Evolutionary conservation across 2,888 invertebrate genomes (phyloP).

Genomic region (Heliconius ethilla): DNA sequence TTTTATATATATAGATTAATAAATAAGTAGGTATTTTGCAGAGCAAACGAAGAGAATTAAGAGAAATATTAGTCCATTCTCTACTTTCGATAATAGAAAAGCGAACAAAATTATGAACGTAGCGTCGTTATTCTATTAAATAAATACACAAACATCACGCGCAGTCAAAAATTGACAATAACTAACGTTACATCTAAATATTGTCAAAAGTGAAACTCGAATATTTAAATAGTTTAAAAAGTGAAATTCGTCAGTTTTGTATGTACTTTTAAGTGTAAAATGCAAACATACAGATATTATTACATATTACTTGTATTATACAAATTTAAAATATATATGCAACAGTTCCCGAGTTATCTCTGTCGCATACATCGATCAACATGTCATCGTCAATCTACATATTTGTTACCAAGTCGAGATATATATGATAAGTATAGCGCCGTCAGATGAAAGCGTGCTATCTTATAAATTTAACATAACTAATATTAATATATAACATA

Average conservation of each 20-base stretch:
- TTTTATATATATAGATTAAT: too few species aligned
- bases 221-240: slow-evolving; percentile 4
- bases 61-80: neutral
- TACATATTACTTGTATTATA: neutral
- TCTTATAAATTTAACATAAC: slow-evolving; percentile 9
- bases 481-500: slow-evolving; percentile 21
- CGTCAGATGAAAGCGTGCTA: neutral
- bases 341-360: neutral
- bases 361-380: slow-evolving; percentile 31
- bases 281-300: neutral
- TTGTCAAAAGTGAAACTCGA: slow-evolving; percentile 12
- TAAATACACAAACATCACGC: neutral
- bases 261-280: neutral
- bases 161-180: neutral
- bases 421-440: neutral
- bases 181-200: neutral
- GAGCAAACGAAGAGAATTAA: neutral
- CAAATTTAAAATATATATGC: neutral
- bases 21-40: too few species aligned
- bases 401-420: slow-evolving; percentile 22
- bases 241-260: neutral
- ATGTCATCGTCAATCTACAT: slow-evolving; percentile 24
- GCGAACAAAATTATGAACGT: too few species aligned
- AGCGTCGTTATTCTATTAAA: neutral
- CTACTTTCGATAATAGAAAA: neutral